Conservation (phyloP, 2,888 invertebrate genomes). For the Teleiodes luculella region DNA sequence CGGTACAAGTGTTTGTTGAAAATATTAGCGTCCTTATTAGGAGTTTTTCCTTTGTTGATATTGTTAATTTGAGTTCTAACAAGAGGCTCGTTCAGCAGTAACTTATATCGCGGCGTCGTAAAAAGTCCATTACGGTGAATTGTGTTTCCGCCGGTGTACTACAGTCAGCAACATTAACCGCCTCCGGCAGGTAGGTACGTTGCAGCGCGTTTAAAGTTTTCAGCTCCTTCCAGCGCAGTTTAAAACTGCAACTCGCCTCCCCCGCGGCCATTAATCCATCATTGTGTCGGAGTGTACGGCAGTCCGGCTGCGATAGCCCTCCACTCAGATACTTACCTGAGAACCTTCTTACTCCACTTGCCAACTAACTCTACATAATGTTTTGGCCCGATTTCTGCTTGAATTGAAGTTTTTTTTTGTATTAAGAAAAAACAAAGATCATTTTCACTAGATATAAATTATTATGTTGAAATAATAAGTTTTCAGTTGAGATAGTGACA, state of each 20-base stretch:
- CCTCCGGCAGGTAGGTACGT: slow-evolving; percentile 20
- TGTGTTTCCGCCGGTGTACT: slow-evolving; percentile 11
- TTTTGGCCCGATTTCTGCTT: not conserved
- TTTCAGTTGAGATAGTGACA: not conserved
- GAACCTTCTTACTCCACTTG: slow-evolving; percentile 10
- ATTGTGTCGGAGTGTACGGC: slow-evolving; percentile 44
- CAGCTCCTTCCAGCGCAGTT: slow-evolving; percentile 37
- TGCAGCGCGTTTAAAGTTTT: slow-evolving; percentile 40
- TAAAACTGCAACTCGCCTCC: slow-evolving; percentile 42
- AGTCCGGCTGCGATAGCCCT: slow-evolving; percentile 24
- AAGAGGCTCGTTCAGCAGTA: slow-evolving; percentile 7
- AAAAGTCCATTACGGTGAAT: slow-evolving; percentile 19
- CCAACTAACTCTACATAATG: slow-evolving; percentile 5
- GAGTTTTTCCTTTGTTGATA: not conserved
- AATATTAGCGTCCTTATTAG: not conserved
- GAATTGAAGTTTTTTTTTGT: too few species aligned
- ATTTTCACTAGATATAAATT: too few species aligned
- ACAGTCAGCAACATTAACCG: slow-evolving; percentile 2
- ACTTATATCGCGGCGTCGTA: slow-evolving; percentile 10
- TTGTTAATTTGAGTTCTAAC: slow-evolving; percentile 3
- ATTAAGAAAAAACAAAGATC: too few species aligned
- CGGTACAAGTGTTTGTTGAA: not conserved
- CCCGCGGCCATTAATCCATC: slow-evolving; percentile 55
- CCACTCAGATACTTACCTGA: slow-evolving; percentile 11
- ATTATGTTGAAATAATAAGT: too few species aligned